Base-by-base conservation (phyloP, 2,888 invertebrate genomes). In the Thysanoteuthis rhombus region DNA sequence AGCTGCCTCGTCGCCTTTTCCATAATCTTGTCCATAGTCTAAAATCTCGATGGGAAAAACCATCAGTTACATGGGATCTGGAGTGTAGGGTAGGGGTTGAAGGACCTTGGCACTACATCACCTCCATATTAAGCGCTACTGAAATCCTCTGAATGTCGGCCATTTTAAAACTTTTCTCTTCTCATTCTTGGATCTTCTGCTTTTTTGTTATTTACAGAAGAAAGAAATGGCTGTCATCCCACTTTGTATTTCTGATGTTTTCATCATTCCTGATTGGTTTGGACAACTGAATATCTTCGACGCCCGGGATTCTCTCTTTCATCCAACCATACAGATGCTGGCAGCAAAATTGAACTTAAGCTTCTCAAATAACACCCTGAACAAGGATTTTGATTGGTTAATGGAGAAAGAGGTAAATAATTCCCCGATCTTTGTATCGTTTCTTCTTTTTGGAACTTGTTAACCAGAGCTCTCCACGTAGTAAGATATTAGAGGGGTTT, bases 221-320 rank as follows among this genome's bases (percentile, higher is more conserved):
- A 93, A 94, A 39, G 94, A 94, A 19, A 93, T 95, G 90, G 93
- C 94, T 38, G 93, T 96, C 32, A 94, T 96, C 8, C 95, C 95
- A 36, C 94, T 96, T 3, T 95, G 94, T 93, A 93, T 95, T 32
- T 95, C 95, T 89, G 93, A 94, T 10, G 58, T 95, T 32, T 93
- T 94, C 2, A 91, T 52, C 36, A 45, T 95, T 19, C 95, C 96
- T 42, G 52, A 89, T 32, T 39, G 92, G 36, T 94, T 95, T 89
- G 93, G 94, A 47, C 90, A 94, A n/a, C 92, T 95, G 19, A 40
- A 94, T 25, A 94, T 95, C 52, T 89, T 94, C 25, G 95, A 95
- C 94, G 94, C 93, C 0, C 93, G 93, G 12, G 94, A 93, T 28
- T 94, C 95, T 38, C 40, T 47, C 32, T 58, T 42, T 40, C 38